Conservation (phyloP, 2,888 invertebrate species). For the Ptilodon capucinus region DNA sequence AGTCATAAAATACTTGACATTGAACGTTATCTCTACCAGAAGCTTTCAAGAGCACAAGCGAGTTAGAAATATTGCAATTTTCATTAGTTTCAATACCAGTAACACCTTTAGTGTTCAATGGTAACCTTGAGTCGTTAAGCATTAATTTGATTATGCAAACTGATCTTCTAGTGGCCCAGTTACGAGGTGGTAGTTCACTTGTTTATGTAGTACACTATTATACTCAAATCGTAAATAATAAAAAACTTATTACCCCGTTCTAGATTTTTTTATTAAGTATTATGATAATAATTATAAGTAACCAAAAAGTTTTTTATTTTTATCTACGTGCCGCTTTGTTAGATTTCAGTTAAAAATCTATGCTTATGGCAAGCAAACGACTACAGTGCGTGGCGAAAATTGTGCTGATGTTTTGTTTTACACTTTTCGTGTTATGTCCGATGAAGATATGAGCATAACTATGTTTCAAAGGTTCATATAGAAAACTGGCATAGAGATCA, state of each 20-base stretch:
- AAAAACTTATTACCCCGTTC: neutral
- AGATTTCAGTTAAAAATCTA: neutral
- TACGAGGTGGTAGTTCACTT: slow-evolving; percentile 18
- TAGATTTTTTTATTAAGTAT: neutral
- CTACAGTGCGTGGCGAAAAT: slow-evolving; percentile 45
- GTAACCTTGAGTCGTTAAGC: slow-evolving; percentile 27
- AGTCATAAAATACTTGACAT: slow-evolving; percentile 12
- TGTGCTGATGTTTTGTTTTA: slow-evolving; percentile 27
- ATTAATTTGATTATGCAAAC: slow-evolving; percentile 39
- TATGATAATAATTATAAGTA: neutral
- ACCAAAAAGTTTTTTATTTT: neutral
- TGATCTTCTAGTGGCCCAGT: slow-evolving; percentile 39
- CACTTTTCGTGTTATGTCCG: slow-evolving; percentile 17
- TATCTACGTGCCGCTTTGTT: neutral
- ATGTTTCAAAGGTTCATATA: slow-evolving; percentile 15
- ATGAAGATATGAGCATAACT: slow-evolving; percentile 16
- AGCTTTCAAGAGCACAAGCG: slow-evolving; percentile 1
- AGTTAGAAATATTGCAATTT: neutral
- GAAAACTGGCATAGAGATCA: slow-evolving; percentile 3
- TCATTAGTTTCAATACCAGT: neutral
- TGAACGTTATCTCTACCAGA: slow-evolving; percentile 6
- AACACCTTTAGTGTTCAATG: slow-evolving; percentile 24
- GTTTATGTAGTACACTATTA: slow-evolving; percentile 8
- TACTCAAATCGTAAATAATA: slow-evolving; percentile 7
- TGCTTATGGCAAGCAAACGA: slow-evolving; percentile 55